Conservation (phyloP, 2,888 invertebrate genomes). For the Mimas tiliae region DNA sequence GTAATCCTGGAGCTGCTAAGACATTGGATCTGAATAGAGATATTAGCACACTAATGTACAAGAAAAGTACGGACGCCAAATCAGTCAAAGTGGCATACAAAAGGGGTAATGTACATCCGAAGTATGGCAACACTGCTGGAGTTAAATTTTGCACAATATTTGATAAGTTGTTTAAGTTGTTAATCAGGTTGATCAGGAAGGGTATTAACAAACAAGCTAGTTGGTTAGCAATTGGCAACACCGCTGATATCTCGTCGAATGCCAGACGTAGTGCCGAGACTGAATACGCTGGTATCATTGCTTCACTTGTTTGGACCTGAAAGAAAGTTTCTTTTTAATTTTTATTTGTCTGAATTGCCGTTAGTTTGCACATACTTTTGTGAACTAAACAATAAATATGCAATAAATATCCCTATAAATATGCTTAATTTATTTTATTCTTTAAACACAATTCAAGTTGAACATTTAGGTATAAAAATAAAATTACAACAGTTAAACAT, state of each 20-base stretch:
- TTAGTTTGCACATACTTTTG: neutral
- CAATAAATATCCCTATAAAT: too few relatives aligned
- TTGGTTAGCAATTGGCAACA: constrained; percentile 72
- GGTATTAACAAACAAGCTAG: constrained; percentile 71
- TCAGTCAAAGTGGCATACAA: constrained; percentile 75
- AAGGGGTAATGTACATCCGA: constrained; percentile 73
- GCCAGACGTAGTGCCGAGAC: constrained; percentile 71
- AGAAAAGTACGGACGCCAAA: constrained; percentile 71
- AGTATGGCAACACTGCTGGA: constrained; percentile 73
- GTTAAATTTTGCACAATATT: constrained; percentile 78
- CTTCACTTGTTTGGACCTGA: constrained; percentile 62
- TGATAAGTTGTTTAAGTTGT: constrained; percentile 74
- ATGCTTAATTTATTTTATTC: too few relatives aligned
- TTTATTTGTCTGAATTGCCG: neutral
- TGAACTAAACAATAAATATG: too few relatives aligned
- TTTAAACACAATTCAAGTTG: too few relatives aligned
- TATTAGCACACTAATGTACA: constrained; percentile 75
- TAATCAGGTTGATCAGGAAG: constrained; percentile 74
- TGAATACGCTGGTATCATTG: constrained; percentile 78
- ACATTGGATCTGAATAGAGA: constrained; percentile 76
- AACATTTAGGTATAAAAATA: too few relatives aligned
- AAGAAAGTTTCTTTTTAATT: constrained; percentile 30
- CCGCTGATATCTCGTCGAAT: constrained; percentile 73
- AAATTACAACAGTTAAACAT: too few relatives aligned
- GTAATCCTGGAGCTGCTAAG: constrained; percentile 66